Conservation (phyloP, 1,140 invertebrate genomes). For the Oryctes rhinoceros region DNA sequence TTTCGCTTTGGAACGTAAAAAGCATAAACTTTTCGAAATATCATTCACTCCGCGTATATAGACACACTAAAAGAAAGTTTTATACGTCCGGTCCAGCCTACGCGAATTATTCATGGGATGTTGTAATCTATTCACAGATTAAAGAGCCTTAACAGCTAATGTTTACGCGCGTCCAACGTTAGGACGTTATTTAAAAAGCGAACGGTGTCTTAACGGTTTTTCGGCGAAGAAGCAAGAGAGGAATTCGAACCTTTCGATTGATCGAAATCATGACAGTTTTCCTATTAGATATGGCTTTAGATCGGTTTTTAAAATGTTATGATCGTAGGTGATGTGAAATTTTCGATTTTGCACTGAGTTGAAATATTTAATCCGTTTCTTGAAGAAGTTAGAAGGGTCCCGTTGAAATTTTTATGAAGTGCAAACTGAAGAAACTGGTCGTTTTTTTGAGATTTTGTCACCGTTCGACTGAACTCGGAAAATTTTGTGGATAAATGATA, state of each 20-base stretch:
- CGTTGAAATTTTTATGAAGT: too few species aligned
- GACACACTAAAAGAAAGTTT: conserved; percentile 16
- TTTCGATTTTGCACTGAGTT: too few species aligned
- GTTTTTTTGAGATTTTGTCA: too few species aligned
- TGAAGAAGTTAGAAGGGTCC: too few species aligned
- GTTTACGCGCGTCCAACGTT: conserved; percentile 3
- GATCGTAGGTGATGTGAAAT: too few species aligned
- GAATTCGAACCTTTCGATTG: background rate
- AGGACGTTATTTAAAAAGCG: background rate
- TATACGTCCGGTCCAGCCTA: background rate
- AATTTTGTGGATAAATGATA: too few species aligned
- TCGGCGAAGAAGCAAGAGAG: background rate
- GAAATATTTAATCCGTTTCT: too few species aligned
- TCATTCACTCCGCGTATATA: background rate
- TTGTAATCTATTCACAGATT: conserved; percentile 34
- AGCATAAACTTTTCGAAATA: conserved; percentile 4
- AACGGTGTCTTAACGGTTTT: conserved; percentile 5
- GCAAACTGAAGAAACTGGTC: too few species aligned
- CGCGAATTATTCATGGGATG: conserved; percentile 27
- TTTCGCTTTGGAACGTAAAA: background rate
- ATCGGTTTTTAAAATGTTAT: background rate
- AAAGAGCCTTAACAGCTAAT: conserved; percentile 16
- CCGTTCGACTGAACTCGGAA: too few species aligned
- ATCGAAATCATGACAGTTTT: background rate
- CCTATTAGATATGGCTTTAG: background rate